Base-by-base conservation (phyloP, 2,113 vertebrate species). In the Alligator sinensis region DNA sequence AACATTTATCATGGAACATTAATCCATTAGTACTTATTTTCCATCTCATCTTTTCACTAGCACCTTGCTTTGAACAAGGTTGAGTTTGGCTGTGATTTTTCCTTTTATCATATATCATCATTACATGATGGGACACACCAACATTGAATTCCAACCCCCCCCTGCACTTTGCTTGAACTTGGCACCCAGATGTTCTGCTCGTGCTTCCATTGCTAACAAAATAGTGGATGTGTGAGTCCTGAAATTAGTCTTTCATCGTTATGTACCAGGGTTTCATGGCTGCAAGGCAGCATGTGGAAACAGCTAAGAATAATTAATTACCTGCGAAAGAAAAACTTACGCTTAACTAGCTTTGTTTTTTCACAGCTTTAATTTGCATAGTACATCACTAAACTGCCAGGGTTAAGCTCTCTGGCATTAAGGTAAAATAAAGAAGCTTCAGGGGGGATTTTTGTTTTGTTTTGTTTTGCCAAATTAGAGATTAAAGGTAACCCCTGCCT, bases 141-240 rank as follows among this genome's bases (percentile, higher is more conserved):
- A 95, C 96, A 97, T 4, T 88, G 88, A 91, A 96, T 96, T 97
- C 94, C 97, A 89, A 95, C 78, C 19, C 86, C 34, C 27, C 59
- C 77, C 88, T 98, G 98, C 97, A 98, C 98, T 98, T 97, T 98
- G 93, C 97, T 97, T 98, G 98, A 98, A 98, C 98, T 98, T 97
- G 91, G 96, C 95, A 94, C 97, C 94, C 87, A 97, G 95, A 97
- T 96, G 95, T 94, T 96, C 95, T 94, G 80, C 92, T 94, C 96
- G 95, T 87, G 85, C 95, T 97, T 97, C 94, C 88, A 95, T 77
- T 83, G 92, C 86, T 96, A 95, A 93, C 76, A 96, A 94, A 96
- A 80, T 90, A 91, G 70, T 87, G 85, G 88, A 96, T 77, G 88
- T 92, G 89, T 88, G 90, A 97, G 95, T 82, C 91, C 92, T 95